These are phyloP conservation scores for Cataglyphis albicans DNA, from an alignment of 2,888 invertebrate genomes.

Conservation along the genomic window DNA sequence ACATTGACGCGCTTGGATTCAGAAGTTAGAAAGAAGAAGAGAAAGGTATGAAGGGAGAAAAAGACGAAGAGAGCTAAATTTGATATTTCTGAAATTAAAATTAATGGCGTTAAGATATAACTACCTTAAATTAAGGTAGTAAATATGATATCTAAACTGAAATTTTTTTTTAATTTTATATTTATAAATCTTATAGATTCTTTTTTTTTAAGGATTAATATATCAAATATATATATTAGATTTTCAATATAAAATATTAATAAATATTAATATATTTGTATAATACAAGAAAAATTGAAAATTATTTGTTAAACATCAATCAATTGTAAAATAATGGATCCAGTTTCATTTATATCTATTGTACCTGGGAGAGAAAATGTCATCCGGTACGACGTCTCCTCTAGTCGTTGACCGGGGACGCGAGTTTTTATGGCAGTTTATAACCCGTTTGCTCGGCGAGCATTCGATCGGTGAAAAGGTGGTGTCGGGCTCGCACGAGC, in stretches of 20 bases:
- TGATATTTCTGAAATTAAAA: not conserved
- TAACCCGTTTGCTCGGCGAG: slow-evolving; percentile 33
- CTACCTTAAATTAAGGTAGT: not conserved
- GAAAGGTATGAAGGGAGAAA: not conserved
- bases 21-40: slow-evolving; percentile 13
- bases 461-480: slow-evolving; percentile 49
- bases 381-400: slow-evolving; percentile 49
- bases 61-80: not conserved
- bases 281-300: slow-evolving; percentile 1
- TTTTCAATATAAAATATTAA: too few species aligned
- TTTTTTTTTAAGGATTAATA: too few species aligned
- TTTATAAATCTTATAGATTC: not conserved
- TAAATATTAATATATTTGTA: not conserved
- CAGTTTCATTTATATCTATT: not conserved
- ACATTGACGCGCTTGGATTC: slow-evolving; percentile 36
- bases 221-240: too few species aligned
- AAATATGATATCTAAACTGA: not conserved
- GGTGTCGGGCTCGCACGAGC: slow-evolving; percentile 45
- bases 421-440: slow-evolving; percentile 62
- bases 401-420: slow-evolving; percentile 57
- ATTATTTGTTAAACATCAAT: not conserved
- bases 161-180: not conserved
- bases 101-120: not conserved
- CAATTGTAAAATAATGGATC: not conserved
- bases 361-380: slow-evolving; percentile 16